phyloP scores from a whole-genome alignment of 2,113 vertebrate species.

The Rhipidura dahli region DNA sequence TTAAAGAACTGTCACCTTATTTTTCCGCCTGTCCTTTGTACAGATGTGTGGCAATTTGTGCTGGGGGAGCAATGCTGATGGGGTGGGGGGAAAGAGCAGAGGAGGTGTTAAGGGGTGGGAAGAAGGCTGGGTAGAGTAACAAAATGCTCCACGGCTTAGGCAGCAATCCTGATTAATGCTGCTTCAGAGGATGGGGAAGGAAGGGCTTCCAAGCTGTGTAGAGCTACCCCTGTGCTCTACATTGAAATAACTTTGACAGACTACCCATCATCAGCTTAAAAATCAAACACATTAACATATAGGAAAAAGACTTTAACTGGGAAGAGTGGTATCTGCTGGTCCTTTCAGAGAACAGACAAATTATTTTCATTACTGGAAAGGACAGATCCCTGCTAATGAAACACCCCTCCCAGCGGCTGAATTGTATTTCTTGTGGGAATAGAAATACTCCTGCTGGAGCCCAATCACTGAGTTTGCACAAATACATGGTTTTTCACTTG shows the following conservation, averaged over 20 bases:
- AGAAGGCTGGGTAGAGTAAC: not conserved
- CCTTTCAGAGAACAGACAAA: not conserved
- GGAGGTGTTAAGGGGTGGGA: conserved; percentile 25
- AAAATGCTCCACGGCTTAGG: not conserved
- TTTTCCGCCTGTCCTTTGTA: conserved; percentile 46
- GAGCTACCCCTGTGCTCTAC: not conserved
- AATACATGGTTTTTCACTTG: not conserved
- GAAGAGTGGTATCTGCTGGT: not conserved
- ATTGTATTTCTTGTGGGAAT: not conserved
- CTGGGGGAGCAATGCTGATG: not conserved
- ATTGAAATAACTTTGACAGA: conserved; percentile 15
- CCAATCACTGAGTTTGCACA: not conserved
- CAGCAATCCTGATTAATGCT: conserved; percentile 26
- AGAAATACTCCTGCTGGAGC: not conserved
- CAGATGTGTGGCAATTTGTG: conserved; percentile 48
- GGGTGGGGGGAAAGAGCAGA: not conserved
- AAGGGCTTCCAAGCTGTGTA: conserved; percentile 13
- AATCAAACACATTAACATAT: not conserved
- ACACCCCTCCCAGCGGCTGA: not conserved
- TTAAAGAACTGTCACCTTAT: conserved; percentile 66
- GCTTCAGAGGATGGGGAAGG: not conserved
- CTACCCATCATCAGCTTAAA: not conserved
- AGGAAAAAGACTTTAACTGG: not conserved
- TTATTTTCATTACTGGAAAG: not conserved
- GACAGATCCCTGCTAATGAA: not conserved